Conservation (phyloP, 2,888 invertebrate genomes). For the Aporophyla nigra region DNA sequence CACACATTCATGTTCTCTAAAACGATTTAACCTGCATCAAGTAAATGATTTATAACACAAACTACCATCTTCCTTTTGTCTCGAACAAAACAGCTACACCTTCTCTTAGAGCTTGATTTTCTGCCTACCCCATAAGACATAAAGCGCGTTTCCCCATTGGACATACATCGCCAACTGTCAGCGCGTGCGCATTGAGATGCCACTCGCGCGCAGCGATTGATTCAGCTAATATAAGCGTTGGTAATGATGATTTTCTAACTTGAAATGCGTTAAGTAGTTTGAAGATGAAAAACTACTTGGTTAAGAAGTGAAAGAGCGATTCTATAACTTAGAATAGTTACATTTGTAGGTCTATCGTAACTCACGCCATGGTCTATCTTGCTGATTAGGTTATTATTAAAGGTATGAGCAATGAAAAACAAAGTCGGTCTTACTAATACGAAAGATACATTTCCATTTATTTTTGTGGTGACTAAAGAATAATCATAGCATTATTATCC, state of each 20-base stretch:
- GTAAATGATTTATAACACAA: constrained; percentile 13
- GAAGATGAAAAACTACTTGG: constrained; percentile 8
- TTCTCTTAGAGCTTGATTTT: constrained; percentile 29
- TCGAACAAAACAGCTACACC: constrained; percentile 27
- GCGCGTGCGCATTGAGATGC: constrained; percentile 66
- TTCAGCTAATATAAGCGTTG: constrained; percentile 77
- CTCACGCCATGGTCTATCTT: too few species aligned
- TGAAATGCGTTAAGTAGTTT: constrained; percentile 60
- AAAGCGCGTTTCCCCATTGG: constrained; percentile 56
- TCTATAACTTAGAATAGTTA: neutral
- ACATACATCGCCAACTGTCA: constrained; percentile 70
- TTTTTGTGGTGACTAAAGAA: neutral
- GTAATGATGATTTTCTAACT: constrained; percentile 72
- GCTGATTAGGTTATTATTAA: neutral
- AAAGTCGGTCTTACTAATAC: too few species aligned
- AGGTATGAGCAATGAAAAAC: neutral
- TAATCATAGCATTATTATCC: too few species aligned
- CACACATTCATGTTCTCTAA: neutral
- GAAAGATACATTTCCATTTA: too few species aligned
- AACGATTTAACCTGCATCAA: neutral
- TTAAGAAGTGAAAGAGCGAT: neutral
- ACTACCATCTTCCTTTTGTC: constrained; percentile 24
- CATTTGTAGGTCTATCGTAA: neutral
- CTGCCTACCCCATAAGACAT: constrained; percentile 46
- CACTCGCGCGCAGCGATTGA: constrained; percentile 76